Base-by-base conservation (phyloP, 1,140 invertebrate genomes). In the Luehdorfia chinensis region DNA sequence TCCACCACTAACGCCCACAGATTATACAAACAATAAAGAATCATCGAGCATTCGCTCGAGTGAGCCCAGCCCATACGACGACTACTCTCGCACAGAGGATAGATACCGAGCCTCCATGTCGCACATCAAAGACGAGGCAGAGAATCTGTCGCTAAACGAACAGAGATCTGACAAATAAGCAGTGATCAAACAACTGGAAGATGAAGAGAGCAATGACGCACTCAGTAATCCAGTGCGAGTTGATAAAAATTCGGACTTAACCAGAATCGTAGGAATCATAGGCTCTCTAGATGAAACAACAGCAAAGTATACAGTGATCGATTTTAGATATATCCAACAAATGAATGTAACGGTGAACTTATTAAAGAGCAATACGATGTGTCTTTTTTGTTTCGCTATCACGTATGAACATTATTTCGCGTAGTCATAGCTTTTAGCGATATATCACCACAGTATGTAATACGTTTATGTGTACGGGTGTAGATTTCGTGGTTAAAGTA, bases 71-170 rank as follows among this genome's bases (percentile, higher is more conserved):
- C 79, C 75, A 0, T 84, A 86, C 50, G 75, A 84, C 9, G 79
- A 84, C 30, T 84, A 86, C 50, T 49, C 66, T 2, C 72, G 83
- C 30, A 48, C 70, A 0, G 79, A 84, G 4, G 79, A 84, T 15
- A 53, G 79, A 47, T 84, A 84, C 53, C 70, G 78, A 2, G 52
- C 76, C 15, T 70, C 80, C 15, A 74, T 78, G 37, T 78, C 75
- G 2, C 81, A 83, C 59, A 75, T 83, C 46, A 75, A 81, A 27
- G 87, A 88, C 39, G 83, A 83, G 53, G 87, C 87, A 0, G 87
- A 88, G 32, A 88, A 88, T 47, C 58, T 88, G 1, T 88, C 87
- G 1, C 73, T 88, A 15, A 88, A 88, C 56, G 85, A 88, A 62
- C 83, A 86, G 45, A 76, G 83, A 71, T 78, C 75, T 74, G 83